Conservation (phyloP, 2,888 invertebrate species). For the Galerucella nymphaeae region DNA sequence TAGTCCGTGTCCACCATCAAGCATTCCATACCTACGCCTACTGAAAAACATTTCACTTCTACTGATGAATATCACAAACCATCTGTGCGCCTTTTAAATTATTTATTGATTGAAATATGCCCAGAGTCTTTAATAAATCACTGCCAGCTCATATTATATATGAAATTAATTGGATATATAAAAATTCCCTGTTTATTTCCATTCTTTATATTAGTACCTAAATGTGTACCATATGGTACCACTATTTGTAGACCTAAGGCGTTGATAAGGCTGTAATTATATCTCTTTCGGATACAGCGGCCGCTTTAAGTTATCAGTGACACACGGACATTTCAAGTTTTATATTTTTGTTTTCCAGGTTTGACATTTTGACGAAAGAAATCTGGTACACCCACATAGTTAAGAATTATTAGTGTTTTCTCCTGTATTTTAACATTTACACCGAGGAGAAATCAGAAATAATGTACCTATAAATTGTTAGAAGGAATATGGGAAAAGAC, state of each 20-base stretch:
- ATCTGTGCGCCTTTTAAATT: conserved; percentile 52
- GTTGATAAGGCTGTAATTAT: conserved; percentile 21
- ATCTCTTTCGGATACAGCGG: conserved; percentile 7
- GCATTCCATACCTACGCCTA: conserved; percentile 52
- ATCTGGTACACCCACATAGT: conserved; percentile 11
- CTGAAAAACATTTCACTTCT: conserved; percentile 53
- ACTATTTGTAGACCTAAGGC: conserved; percentile 13
- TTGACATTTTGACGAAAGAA: conserved; percentile 8
- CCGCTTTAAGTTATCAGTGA: conserved; percentile 22
- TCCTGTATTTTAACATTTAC: background rate
- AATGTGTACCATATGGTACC: conserved; percentile 17
- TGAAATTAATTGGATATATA: conserved; percentile 42
- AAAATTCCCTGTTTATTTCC: conserved; percentile 30
- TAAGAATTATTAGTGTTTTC: conserved; percentile 5
- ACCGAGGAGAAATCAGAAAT: background rate
- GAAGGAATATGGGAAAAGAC: background rate
- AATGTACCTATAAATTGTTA: background rate
- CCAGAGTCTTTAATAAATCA: conserved; percentile 24
- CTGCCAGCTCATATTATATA: conserved; percentile 30
- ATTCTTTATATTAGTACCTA: conserved; percentile 15
- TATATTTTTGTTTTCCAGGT: conserved; percentile 11
- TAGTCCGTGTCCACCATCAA: conserved; percentile 46
- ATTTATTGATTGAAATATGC: conserved; percentile 45
- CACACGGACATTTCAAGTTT: conserved; percentile 10
- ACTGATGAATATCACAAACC: conserved; percentile 55